Base-by-base conservation (phyloP, 2,113 vertebrate genomes). In the Rhinolophus ferrumequinum region DNA sequence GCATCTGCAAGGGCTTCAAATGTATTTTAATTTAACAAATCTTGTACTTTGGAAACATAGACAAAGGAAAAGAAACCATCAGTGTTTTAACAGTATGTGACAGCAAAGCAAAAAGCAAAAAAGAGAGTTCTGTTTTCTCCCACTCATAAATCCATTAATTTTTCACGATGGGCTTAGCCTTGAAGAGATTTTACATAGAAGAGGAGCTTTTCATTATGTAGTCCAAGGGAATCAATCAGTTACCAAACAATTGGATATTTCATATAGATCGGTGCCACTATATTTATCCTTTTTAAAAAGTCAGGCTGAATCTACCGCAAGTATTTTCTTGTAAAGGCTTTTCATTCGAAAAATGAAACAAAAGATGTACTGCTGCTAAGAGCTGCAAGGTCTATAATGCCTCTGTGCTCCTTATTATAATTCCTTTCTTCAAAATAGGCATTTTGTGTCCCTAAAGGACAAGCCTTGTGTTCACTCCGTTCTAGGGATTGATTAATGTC, bases 371-470 rank as follows among this genome's bases (percentile, higher is more conserved):
- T 64, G 93, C 93, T 91, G 97, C 95, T 97, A 85, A 97, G 93
- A 93, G 94, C 91, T 21, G 66, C 88, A 95, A 96, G 91, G 97
- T 94, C 96, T 69, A 75, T 77, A 94, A 94, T 75, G 90, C 69
- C 72, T 69, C 19, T 69, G 85, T 93, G 82, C 64, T 76, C 72
- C 96, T 96, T 96, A 86, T 97, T 96, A 94, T 86, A 95, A 96
- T 98, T 94, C 82, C 66, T 97, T 83, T 94, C 83, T 94, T 96
- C 94, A 88, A 92, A 97, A 97, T 22, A 94, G 72, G 97, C 93
- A 86, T 83, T 88, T 79, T 50, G 38, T 79, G 80, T 96, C 92
- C 91, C 96, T 56, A 83, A 96, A 97, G 93, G 97, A 90, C 89
- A 90, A 90, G 54, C 83, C 70, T 69, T 76, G 18, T 75, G 92